Percentiles rank a stretch among this genome's conserved stretches.
These are phyloP conservation scores for Catonia carolina DNA, from an alignment of 2,888 invertebrate genomes.

Conservation along the genomic window DNA sequence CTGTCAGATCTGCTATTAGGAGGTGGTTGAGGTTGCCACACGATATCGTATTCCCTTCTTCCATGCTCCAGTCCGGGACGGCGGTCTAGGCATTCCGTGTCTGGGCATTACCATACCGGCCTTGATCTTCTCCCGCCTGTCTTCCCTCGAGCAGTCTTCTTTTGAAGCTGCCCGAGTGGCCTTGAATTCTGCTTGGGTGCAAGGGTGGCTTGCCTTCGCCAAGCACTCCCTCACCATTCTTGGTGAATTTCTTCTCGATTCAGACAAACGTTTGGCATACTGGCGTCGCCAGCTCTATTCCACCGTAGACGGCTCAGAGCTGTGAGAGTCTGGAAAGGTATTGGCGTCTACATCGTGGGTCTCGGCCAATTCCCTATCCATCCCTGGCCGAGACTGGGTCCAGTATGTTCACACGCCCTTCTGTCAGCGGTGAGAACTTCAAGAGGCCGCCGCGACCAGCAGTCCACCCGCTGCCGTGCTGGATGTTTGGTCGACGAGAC, in stretches of 20 bases:
- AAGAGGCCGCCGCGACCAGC: constrained; percentile 29
- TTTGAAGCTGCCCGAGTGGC: constrained; percentile 34
- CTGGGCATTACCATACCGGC: constrained; percentile 16
- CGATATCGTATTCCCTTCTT: constrained; percentile 37
- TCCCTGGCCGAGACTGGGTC: constrained; percentile 38
- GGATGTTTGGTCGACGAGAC: constrained; percentile 38
- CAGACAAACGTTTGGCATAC: background rate
- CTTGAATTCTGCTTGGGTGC: constrained; percentile 28
- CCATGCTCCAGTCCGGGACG: constrained; percentile 35
- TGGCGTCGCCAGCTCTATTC: background rate
- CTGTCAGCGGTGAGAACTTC: constrained; percentile 35
- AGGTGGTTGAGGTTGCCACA: constrained; percentile 37
- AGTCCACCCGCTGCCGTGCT: constrained; percentile 35
- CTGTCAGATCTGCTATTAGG: constrained; percentile 35
- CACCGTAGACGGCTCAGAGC: constrained; percentile 13
- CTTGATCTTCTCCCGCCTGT: background rate
- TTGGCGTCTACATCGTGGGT: constrained; percentile 16
- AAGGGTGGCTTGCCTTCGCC: background rate
- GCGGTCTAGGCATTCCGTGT: constrained; percentile 34
- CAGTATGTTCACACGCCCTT: constrained; percentile 38
- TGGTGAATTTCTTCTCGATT: too few relatives aligned
- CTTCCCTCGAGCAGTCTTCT: background rate
- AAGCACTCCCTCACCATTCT: background rate
- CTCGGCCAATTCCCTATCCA: background rate
- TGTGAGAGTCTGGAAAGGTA: background rate